Conservation (phyloP, 2,797 vertebrate genomes). For the Melanotaenia nigrans region DNA sequence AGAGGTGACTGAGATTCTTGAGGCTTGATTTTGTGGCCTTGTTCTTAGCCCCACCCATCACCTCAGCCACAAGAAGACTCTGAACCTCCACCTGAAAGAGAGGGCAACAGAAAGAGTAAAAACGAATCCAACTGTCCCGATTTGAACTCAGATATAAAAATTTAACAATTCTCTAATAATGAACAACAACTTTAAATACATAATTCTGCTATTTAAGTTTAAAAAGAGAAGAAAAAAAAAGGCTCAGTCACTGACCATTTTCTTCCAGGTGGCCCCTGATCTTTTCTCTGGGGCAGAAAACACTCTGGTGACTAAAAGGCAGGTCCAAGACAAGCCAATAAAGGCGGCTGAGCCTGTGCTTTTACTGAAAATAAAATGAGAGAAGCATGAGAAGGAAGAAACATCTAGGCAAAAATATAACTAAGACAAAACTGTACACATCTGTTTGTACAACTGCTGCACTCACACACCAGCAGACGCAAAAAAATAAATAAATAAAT, state of each 20-base stretch:
- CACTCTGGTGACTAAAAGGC: slow-evolving; percentile 86
- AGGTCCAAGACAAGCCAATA: slow-evolving; percentile 93
- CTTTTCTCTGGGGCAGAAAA: slow-evolving; percentile 88
- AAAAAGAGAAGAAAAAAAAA: not conserved
- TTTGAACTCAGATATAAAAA: not conserved
- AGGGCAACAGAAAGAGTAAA: not conserved
- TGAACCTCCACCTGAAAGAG: slow-evolving; percentile 92
- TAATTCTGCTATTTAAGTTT: not conserved
- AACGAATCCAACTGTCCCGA: not conserved
- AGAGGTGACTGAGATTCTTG: slow-evolving; percentile 90
- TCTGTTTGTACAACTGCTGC: not conserved
- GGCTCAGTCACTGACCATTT: slow-evolving; percentile 82
- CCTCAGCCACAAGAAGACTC: slow-evolving; percentile 90
- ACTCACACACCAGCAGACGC: not conserved
- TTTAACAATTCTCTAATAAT: not conserved
- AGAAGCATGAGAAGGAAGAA: not conserved
- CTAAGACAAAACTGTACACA: not conserved
- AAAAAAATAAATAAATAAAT: too few relatives aligned
- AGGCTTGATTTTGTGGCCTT: slow-evolving; percentile 86
- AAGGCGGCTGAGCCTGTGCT: slow-evolving; percentile 91
- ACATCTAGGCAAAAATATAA: not conserved
- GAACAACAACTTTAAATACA: not conserved
- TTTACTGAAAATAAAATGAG: slow-evolving; percentile 83
- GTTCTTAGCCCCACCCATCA: slow-evolving; percentile 90
- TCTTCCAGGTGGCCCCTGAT: slow-evolving; percentile 91